Evolutionary conservation across 2,797 vertebrate species (phyloP).

Genomic region (Pseudocheirus occidentalis): DNA sequence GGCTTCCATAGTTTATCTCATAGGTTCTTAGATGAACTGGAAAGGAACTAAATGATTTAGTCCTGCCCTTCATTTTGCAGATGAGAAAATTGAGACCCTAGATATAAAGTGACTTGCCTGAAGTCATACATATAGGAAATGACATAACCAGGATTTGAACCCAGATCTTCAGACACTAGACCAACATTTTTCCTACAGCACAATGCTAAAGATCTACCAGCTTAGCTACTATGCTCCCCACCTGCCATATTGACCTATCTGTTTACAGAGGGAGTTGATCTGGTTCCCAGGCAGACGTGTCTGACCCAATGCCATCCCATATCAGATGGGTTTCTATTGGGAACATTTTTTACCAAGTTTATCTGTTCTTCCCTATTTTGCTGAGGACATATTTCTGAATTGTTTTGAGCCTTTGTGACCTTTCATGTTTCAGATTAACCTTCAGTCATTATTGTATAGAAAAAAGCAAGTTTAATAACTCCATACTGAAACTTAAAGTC

Average conservation of each 20-base stretch:
- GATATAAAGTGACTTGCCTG: not conserved
- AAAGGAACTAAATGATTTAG: not conserved
- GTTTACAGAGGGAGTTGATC: not conserved
- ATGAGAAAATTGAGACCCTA: not conserved
- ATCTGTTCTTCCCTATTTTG: not conserved
- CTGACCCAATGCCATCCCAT: not conserved
- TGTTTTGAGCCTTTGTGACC: not conserved
- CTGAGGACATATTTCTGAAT: not conserved
- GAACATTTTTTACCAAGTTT: constrained; percentile 32
- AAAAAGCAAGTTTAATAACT: not conserved
- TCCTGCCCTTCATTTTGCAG: not conserved
- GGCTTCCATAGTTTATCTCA: not conserved
- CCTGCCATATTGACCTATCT: not conserved
- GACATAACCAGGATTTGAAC: not conserved
- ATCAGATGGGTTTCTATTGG: not conserved
- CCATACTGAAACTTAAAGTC: not conserved
- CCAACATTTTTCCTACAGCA: not conserved
- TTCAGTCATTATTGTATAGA: not conserved
- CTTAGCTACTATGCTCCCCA: not conserved
- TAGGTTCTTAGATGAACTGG: not conserved
- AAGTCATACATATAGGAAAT: not conserved
- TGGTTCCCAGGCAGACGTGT: not conserved
- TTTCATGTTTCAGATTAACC: not conserved
- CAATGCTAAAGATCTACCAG: not conserved
- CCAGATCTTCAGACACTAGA: not conserved